These are phyloP conservation scores for Orientallactaga bullata DNA, from an alignment of 2,113 vertebrate genomes.

Conservation along the genomic window DNA sequence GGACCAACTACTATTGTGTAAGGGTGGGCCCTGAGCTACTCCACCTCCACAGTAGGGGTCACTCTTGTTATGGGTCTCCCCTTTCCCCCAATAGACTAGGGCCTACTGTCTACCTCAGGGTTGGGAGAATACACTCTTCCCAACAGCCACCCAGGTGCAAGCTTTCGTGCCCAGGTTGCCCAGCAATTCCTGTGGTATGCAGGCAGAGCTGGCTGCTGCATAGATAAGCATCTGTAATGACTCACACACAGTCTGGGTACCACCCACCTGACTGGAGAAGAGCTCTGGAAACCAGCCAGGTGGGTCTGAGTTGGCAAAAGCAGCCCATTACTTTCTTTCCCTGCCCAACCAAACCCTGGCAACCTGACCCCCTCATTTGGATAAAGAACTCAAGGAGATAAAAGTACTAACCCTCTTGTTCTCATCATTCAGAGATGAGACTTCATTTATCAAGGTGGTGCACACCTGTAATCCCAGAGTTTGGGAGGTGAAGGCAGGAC, in stretches of 20 bases:
- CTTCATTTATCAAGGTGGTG: background rate
- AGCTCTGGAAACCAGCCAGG: background rate
- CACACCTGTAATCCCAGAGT: background rate
- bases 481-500: too few relatives aligned
- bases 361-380: background rate
- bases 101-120: background rate
- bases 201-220: background rate
- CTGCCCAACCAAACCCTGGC: background rate
- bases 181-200: background rate
- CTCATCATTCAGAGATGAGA: background rate
- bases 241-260: background rate
- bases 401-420: background rate
- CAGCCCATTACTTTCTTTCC: background rate
- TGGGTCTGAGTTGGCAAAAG: background rate
- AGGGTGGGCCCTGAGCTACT: background rate
- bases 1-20: accelerated
- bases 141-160: background rate
- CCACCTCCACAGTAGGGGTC: background rate
- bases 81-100: background rate
- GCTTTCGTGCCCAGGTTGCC: background rate
- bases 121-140: background rate
- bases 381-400: background rate
- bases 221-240: background rate
- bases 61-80: accelerated
- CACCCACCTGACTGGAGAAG: background rate